Evolutionary conservation across 2,888 invertebrate genomes (phyloP), one percentile per base, ranked within the genome.

Genomic region (Peribatodes rhomboidaria): DNA sequence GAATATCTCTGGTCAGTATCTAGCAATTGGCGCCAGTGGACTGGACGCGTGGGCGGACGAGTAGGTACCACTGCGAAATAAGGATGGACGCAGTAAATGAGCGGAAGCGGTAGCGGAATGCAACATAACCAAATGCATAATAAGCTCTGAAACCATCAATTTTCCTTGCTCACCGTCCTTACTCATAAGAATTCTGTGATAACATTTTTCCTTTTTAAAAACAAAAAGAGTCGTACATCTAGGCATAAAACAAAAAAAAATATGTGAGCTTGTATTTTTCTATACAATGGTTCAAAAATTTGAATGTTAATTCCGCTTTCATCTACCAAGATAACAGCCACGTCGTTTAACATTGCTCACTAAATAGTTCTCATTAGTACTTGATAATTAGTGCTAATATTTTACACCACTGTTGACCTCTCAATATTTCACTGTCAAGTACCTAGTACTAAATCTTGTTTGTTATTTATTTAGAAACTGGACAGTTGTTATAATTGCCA

Each of bases 21-120:
- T 79, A 79, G 77, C 71, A 71, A 71, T 70, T 81, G 85, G 85
- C 85, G 85, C 85, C 85, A 67, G 74, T 65, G 65, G 65, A 72
- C 66, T 72, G 66, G 65, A 56, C 69, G 85, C 84, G 90, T 90
- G 87, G 90, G 91, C 79, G 89, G 81, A 86, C 89, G 75, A 71
- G 86, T 77, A 50, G 18, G 50, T 14, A 80, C 73, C 80, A 78
- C 82, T 75, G 80, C 79, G 78, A 78, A 79, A 77, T 64, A 61
- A 70, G 78, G 74, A 78, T 70, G 71, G 18, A 54, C 57, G 42
- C 61, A 65, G 70, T 72, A 60, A n/a, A 42, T 1, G 13, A 59
- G 56, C 60, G 60, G 62, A 22, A 55, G 55, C 62, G 60, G 10
- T 20, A 60, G 56, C 54, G 57, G 22, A 8, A 37, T n/a, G 7